A percentile compares a stretch with the other conserved stretches of the same genome.
These are phyloP conservation scores for Himalopsyche phryganea DNA, from an alignment of 1,140 invertebrate species.

Conservation along the genomic window DNA sequence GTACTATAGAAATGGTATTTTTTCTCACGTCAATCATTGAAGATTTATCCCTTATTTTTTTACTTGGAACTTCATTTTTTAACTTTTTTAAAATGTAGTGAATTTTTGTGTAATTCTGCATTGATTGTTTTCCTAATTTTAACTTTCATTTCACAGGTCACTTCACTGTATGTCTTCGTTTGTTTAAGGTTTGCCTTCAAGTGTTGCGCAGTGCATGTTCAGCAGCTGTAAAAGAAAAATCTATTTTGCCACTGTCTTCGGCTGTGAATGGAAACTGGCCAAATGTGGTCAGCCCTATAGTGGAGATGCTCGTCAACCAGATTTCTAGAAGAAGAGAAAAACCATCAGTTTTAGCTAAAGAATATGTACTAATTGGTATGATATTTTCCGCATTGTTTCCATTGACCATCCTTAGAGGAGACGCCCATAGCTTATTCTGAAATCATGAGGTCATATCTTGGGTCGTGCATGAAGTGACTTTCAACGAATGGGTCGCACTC, in stretches of 20 bases:
- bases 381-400: not conserved
- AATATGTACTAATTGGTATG: conserved; percentile 19
- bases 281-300: not conserved
- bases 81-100: not conserved
- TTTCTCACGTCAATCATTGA: not conserved
- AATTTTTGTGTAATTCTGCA: not conserved
- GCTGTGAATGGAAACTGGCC: conserved; percentile 12
- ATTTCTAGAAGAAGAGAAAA: conserved; percentile 13
- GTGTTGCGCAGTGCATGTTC: conserved; percentile 18
- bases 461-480: too few species aligned
- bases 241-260: not conserved
- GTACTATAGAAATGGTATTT: not conserved
- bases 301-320: conserved; percentile 14
- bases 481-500: too few species aligned
- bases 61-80: not conserved
- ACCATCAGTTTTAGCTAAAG: conserved; percentile 17
- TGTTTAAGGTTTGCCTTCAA: conserved; percentile 19
- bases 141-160: too few species aligned
- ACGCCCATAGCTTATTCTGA: too few species aligned
- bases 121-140: not conserved
- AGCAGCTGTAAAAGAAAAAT: conserved; percentile 15
- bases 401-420: too few species aligned
- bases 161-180: too few species aligned
- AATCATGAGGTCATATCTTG: too few species aligned
- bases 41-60: not conserved